Percentiles rank a stretch among this genome's conserved stretches.
Conservation (phyloP, 1,140 invertebrate species). For the Cydia pomonella region DNA sequence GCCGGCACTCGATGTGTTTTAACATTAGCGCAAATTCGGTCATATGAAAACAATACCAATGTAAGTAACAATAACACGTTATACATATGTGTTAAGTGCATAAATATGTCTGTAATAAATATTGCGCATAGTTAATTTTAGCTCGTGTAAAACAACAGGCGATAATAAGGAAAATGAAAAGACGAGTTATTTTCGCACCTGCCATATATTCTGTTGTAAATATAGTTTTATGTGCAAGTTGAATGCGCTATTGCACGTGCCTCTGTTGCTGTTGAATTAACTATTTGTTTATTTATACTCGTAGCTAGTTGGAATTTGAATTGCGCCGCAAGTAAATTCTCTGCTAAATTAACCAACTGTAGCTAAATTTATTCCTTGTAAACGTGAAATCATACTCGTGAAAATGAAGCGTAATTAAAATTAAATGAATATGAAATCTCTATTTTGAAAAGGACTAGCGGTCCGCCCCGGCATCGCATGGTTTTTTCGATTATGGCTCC, state of each 20-base stretch:
- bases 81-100: no score
- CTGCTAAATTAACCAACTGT: not conserved
- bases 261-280: not conserved
- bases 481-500: no score
- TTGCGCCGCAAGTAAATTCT: not conserved
- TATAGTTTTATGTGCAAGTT: slow-evolving; percentile 3
- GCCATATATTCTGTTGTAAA: not conserved
- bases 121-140: not conserved
- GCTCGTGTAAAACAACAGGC: not conserved
- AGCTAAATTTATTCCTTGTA: no score
- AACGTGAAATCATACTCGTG: no score
- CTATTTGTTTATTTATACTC: not conserved
- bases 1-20: no score
- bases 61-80: not conserved
- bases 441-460: no score
- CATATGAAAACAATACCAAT: no score
- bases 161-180: slow-evolving; percentile 12
- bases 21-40: no score
- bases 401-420: not conserved
- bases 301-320: not conserved
- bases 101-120: not conserved
- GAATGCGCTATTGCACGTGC: not conserved
- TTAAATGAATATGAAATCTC: no score
- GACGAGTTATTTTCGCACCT: slow-evolving; percentile 5
- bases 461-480: no score